Percentiles rank a stretch among this genome's conserved stretches.
These are phyloP conservation scores for Crossaster papposus DNA, from an alignment of 53 echinoderm and acorn worm species.

Conservation along the genomic window DNA sequence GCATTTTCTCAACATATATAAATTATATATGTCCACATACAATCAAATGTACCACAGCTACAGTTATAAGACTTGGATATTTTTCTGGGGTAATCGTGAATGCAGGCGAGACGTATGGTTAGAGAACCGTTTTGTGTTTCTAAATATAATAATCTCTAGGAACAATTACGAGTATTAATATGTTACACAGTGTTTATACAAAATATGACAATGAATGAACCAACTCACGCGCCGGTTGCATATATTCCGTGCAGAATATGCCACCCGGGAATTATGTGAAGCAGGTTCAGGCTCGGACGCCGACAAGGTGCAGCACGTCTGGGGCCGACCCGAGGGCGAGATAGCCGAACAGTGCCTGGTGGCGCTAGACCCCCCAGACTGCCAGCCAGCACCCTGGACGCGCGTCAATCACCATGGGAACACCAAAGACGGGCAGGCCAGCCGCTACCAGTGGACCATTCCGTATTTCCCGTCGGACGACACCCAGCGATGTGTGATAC, in stretches of 20 bases:
- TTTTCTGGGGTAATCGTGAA: no score
- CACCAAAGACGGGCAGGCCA: conserved; percentile 79
- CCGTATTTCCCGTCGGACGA: conserved; percentile 83
- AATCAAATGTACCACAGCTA: no score
- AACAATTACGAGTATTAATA: no score
- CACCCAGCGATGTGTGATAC: conserved; percentile 74
- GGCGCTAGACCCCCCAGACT: conserved; percentile 85
- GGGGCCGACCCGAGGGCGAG: conserved; percentile 85
- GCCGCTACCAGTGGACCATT: conserved; percentile 78
- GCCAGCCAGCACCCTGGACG: conserved; percentile 91
- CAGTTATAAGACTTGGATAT: no score
- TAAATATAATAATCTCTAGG: no score
- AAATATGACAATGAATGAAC: no score
- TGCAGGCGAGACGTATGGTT: no score
- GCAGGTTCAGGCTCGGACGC: conserved; percentile 41
- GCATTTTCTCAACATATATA: no score
- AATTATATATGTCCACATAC: no score
- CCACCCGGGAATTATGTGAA: conserved; percentile 59
- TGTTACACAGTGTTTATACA: no score
- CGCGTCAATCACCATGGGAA: conserved; percentile 94
- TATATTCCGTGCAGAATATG: conserved; percentile 27
- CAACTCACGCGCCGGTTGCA: not conserved
- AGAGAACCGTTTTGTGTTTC: no score
- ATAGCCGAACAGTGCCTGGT: conserved; percentile 76
- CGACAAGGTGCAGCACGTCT: conserved; percentile 73